phyloP scores from a whole-genome alignment of 1,140 invertebrate species.

The Helicorthomorpha holstii region DNA sequence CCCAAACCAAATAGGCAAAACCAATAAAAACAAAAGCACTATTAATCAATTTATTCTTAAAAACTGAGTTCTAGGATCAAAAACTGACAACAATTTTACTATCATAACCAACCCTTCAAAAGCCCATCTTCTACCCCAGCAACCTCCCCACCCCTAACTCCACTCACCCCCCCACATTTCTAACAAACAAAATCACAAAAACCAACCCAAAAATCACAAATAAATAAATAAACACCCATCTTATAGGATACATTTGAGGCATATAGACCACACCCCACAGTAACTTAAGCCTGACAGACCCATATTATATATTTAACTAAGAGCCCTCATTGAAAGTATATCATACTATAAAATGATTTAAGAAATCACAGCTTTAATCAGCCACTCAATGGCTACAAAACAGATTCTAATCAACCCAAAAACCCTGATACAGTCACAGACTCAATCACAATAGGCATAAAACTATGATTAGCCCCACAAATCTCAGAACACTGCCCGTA shows the following conservation, averaged over 20 bases:
- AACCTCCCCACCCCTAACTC: background rate
- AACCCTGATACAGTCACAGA: constrained; percentile 12
- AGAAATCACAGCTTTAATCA: constrained; percentile 38
- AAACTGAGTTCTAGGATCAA: constrained; percentile 17
- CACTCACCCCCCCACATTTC: background rate
- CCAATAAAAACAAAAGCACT: constrained; percentile 11
- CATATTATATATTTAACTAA: constrained; percentile 25
- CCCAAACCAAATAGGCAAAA: constrained; percentile 11
- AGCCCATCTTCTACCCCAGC: background rate
- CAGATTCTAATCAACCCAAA: constrained; percentile 18
- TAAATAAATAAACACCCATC: constrained; percentile 13
- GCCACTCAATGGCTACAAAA: constrained; percentile 18
- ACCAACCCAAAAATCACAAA: constrained; percentile 6
- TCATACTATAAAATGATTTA: constrained; percentile 30
- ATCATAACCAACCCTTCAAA: constrained; percentile 16
- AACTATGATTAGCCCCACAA: constrained; percentile 40
- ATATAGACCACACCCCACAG: constrained; percentile 15
- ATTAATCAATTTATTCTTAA: constrained; percentile 12
- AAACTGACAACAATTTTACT: constrained; percentile 21
- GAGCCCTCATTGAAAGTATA: constrained; percentile 35
- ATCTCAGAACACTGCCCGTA: constrained; percentile 40
- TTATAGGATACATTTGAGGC: constrained; percentile 18
- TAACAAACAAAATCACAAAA: background rate
- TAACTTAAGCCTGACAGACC: constrained; percentile 19
- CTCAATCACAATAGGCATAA: constrained; percentile 53